These are phyloP conservation scores for Scaptomyza polygonia DNA, from an alignment of 2,888 invertebrate genomes.

Conservation along the genomic window DNA sequence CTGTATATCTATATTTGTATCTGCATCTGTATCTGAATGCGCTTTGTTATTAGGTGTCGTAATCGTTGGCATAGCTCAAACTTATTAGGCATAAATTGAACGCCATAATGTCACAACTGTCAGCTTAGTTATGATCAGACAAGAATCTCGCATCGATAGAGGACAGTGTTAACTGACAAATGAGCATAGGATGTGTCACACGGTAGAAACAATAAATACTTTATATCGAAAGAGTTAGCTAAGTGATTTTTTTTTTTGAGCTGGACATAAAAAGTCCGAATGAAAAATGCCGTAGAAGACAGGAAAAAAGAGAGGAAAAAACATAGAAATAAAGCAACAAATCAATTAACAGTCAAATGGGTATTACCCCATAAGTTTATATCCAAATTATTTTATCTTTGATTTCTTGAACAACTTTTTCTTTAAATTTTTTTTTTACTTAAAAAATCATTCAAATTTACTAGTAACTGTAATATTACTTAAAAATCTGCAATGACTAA, in stretches of 20 bases:
- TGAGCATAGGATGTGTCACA: constrained; percentile 52
- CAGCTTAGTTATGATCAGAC: too few relatives aligned
- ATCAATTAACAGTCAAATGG: too few relatives aligned
- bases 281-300: constrained; percentile 12
- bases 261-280: background rate
- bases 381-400: too few relatives aligned
- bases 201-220: background rate
- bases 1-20: constrained; percentile 24
- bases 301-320: background rate
- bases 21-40: constrained; percentile 40
- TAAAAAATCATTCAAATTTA: too few relatives aligned
- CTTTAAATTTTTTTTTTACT: too few relatives aligned
- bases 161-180: too few relatives aligned
- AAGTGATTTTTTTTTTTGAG: constrained; percentile 54
- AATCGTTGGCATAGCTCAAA: constrained; percentile 77
- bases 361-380: too few relatives aligned
- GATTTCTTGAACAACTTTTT: too few relatives aligned
- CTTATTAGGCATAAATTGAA: constrained; percentile 76
- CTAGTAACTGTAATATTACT: too few relatives aligned
- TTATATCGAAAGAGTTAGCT: constrained; percentile 40
- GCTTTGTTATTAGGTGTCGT: constrained; percentile 75
- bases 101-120: constrained; percentile 79
- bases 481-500: background rate
- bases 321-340: too few relatives aligned
- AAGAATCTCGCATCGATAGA: too few relatives aligned